Evolutionary conservation across 2,797 vertebrate genomes (phyloP).

Genomic region (Chiroxiphia lanceolata): DNA sequence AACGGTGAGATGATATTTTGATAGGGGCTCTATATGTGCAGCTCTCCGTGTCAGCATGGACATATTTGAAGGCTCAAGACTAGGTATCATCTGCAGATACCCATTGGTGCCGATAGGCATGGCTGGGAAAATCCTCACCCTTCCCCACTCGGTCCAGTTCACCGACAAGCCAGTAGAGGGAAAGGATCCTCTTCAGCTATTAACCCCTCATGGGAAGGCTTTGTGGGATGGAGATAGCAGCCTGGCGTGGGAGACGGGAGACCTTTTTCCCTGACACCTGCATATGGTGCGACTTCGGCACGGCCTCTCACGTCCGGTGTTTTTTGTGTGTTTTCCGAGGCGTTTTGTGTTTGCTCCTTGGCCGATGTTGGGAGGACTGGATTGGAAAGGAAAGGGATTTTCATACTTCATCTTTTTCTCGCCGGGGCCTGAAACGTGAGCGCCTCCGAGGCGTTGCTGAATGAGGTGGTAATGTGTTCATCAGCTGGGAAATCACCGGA

Average conservation of each 20-base stretch:
- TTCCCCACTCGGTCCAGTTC: neutral
- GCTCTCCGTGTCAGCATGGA: neutral
- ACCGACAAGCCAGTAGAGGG: fast-evolving
- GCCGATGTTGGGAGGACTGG: constrained; percentile 48
- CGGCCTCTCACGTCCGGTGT: constrained; percentile 30
- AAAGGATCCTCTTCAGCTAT: neutral
- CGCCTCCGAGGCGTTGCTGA: constrained; percentile 53
- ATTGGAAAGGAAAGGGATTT: constrained; percentile 70
- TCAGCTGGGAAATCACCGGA: constrained; percentile 60
- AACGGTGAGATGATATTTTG: neutral
- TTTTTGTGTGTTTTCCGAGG: constrained; percentile 48
- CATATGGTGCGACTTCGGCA: constrained; percentile 62
- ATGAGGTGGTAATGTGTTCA: constrained; percentile 71
- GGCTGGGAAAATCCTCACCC: fast-evolving
- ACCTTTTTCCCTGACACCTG: constrained; percentile 70
- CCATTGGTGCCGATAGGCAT: neutral
- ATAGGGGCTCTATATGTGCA: neutral
- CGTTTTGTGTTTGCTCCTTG: constrained; percentile 47
- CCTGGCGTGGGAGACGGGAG: constrained; percentile 49
- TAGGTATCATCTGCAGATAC: neutral
- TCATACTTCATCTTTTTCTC: constrained; percentile 73
- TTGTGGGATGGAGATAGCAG: constrained; percentile 21
- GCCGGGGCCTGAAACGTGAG: constrained; percentile 56
- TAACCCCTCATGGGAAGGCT: neutral
- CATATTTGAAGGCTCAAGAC: neutral